Percentiles rank a stretch among this genome's conserved stretches.
phyloP scores from a whole-genome alignment of 1,140 invertebrate genomes.

The Anastrepha ludens region DNA sequence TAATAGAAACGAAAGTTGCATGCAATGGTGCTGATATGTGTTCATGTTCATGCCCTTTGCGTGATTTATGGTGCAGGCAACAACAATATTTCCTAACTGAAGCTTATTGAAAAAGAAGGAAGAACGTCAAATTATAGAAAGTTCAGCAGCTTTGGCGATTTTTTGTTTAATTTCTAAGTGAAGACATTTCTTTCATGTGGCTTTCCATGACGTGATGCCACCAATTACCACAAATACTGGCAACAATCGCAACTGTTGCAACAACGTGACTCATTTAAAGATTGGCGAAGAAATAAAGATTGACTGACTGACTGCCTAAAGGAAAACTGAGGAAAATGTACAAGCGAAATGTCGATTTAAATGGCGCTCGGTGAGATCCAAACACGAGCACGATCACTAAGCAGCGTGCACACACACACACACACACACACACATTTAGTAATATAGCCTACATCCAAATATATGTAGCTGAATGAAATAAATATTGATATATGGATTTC shows the following conservation, averaged over 20 bases:
- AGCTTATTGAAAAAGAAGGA: neutral
- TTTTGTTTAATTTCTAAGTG: slow-evolving; percentile 33
- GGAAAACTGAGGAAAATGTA: neutral
- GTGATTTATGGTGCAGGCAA: neutral
- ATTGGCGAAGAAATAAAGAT: neutral
- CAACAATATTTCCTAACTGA: neutral
- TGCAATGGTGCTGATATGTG: neutral
- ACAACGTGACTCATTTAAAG: slow-evolving; percentile 47
- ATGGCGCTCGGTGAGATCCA: slow-evolving; percentile 9
- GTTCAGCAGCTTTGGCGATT: neutral
- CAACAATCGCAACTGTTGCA: slow-evolving; percentile 49
- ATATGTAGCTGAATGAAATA: slow-evolving; percentile 15
- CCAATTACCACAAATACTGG: slow-evolving; percentile 37
- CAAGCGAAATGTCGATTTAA: slow-evolving; percentile 23
- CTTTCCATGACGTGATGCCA: slow-evolving; percentile 28
- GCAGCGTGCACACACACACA: neutral
- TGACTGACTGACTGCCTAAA: neutral
- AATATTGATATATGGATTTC: slow-evolving; percentile 18
- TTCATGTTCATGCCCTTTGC: neutral
- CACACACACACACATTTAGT: neutral
- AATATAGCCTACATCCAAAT: neutral
- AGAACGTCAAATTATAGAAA: slow-evolving; percentile 21
- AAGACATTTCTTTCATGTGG: slow-evolving; percentile 12
- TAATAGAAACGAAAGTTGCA: neutral
- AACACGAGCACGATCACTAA: slow-evolving; percentile 15